Conservation (phyloP, 2,113 vertebrate genomes). For the Ramphastos sulfuratus region DNA sequence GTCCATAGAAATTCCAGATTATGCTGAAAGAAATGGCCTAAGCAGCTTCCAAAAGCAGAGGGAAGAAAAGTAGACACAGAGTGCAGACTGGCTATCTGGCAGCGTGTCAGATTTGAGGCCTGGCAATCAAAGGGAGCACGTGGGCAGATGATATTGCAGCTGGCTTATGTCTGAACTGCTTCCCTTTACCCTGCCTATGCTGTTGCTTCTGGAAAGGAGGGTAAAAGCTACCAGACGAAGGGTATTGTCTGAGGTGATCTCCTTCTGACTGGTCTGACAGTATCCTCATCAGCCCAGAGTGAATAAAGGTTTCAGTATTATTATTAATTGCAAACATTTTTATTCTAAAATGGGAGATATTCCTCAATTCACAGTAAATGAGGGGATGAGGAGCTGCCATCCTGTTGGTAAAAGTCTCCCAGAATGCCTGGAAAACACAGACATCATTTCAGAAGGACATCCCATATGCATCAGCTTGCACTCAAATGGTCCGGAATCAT, state of each 20-base stretch:
- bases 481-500: too few relatives aligned
- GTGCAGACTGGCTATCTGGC: slow-evolving; percentile 32
- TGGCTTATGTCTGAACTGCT: slow-evolving; percentile 56
- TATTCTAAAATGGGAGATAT: background rate
- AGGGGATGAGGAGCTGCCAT: background rate
- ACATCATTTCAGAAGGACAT: background rate
- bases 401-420: background rate
- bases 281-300: background rate
- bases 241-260: slow-evolving; percentile 17
- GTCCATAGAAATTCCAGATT: background rate
- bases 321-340: background rate
- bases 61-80: background rate
- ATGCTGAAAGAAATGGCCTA: background rate
- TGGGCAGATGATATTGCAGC: slow-evolving; percentile 64
- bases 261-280: background rate
- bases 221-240: slow-evolving; percentile 61
- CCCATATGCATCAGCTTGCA: background rate
- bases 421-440: background rate
- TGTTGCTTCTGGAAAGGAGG: slow-evolving; percentile 8
- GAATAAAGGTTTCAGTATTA: background rate
- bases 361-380: background rate
- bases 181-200: slow-evolving; percentile 59
- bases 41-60: slow-evolving; percentile 5
- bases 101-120: background rate
- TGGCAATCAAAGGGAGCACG: slow-evolving; percentile 22